A percentile compares a stretch with the other conserved stretches of the same genome.
Conservation (phyloP, 2,113 vertebrate species). For the Oceanodroma tethys region DNA sequence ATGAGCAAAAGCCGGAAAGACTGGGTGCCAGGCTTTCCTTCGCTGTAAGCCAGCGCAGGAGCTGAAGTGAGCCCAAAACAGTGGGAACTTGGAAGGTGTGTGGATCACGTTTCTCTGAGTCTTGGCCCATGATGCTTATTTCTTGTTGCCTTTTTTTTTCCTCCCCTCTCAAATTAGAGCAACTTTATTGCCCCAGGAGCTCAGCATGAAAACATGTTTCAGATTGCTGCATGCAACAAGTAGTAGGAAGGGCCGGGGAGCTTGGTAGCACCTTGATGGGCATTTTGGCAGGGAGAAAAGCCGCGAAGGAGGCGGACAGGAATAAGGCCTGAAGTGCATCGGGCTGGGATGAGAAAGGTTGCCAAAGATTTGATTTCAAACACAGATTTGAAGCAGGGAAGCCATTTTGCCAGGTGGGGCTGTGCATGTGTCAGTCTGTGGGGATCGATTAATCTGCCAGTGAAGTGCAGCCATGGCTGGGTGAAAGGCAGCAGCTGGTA, state of each 20-base stretch:
- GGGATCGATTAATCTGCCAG: not conserved
- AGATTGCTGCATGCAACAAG: not conserved
- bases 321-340: not conserved
- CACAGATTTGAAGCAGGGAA: not conserved
- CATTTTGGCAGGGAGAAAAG: not conserved
- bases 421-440: not conserved
- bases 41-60: not conserved
- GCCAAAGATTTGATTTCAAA: not conserved
- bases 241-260: not conserved
- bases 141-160: not conserved
- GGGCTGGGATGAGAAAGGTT: not conserved
- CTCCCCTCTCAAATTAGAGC: not conserved
- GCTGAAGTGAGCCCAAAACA: not conserved
- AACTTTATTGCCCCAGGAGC: not conserved
- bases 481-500: not conserved
- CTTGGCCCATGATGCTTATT: not conserved
- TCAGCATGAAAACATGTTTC: not conserved
- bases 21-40: not conserved
- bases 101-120: accelerated
- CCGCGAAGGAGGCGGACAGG: not conserved
- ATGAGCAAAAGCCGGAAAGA: not conserved
- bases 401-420: not conserved
- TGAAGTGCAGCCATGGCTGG: not conserved
- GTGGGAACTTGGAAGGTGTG: not conserved
- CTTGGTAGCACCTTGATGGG: too few species aligned